Conservation (phyloP, 2,113 vertebrate species). For the Scolopax mira region DNA sequence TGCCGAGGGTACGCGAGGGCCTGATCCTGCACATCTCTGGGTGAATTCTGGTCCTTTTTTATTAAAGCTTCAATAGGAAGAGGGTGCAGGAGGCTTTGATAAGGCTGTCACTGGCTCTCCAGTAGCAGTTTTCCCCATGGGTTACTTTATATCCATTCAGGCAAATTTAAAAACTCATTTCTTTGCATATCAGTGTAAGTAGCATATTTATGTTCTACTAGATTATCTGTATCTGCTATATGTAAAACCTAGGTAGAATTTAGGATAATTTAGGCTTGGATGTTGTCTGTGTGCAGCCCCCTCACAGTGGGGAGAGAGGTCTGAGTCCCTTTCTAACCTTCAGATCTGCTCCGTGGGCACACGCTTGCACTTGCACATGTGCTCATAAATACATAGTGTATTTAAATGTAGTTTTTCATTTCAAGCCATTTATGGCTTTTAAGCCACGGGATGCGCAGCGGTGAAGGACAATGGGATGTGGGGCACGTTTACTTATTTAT, state of each 20-base stretch:
- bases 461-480: neutral
- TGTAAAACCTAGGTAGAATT: neutral
- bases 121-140: rapidly evolving
- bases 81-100: neutral
- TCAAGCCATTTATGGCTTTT: neutral
- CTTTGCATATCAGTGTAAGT: neutral
- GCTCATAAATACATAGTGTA: neutral
- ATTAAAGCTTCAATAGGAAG: neutral
- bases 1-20: rapidly evolving
- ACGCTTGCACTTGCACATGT: rapidly evolving
- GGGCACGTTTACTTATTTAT: neutral
- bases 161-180: neutral
- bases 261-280: neutral
- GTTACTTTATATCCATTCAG: neutral
- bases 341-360: neutral
- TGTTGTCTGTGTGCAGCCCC: neutral
- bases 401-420: neutral
- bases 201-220: neutral
- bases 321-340: neutral
- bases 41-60: neutral
- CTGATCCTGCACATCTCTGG: neutral
- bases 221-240: no score
- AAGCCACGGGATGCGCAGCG: rapidly evolving
- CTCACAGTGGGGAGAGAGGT: rapidly evolving
- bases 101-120: rapidly evolving